A percentile compares a stretch with the other conserved stretches of the same genome.
These are phyloP conservation scores for Microplitis manilae DNA, from an alignment of 2,888 invertebrate species.

Conservation along the genomic window DNA sequence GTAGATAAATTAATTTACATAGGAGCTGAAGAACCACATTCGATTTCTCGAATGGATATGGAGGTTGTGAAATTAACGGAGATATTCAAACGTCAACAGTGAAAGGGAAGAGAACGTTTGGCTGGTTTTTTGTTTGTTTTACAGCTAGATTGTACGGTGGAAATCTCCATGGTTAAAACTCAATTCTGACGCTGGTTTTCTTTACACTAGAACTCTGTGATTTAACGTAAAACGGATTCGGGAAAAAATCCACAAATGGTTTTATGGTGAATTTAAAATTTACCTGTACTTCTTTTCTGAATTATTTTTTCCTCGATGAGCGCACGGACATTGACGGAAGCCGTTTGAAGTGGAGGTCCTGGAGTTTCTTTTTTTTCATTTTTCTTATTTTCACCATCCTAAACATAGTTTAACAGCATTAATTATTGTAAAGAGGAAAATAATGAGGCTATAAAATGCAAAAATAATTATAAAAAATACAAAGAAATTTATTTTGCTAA, in stretches of 20 bases:
- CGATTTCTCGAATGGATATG: neutral
- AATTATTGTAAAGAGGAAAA: too few relatives aligned
- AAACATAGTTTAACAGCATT: slow-evolving; percentile 43
- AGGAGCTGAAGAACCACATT: neutral
- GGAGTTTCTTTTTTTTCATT: slow-evolving; percentile 87
- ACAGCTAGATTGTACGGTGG: too few relatives aligned
- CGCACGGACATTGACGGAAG: slow-evolving; percentile 90
- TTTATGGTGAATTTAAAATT: neutral
- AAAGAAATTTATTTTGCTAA: too few relatives aligned
- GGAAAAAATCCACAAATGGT: neutral
- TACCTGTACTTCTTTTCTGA: slow-evolving; percentile 82
- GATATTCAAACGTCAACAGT: neutral
- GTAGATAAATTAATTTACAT: slow-evolving; percentile 12
- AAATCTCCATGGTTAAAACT: too few relatives aligned
- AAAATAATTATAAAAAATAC: too few relatives aligned
- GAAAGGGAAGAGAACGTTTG: too few relatives aligned
- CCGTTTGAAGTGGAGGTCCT: slow-evolving; percentile 92
- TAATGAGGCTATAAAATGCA: too few relatives aligned
- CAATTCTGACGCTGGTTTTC: too few relatives aligned
- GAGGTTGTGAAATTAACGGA: too few relatives aligned
- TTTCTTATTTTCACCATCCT: slow-evolving; percentile 90
- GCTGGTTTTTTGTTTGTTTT: too few relatives aligned
- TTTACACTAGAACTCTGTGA: neutral
- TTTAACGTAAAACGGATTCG: too few relatives aligned
- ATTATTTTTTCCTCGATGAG: slow-evolving; percentile 95